phyloP scores from a whole-genome alignment of 2,888 invertebrate genomes.

The Abscondita cerata region DNA sequence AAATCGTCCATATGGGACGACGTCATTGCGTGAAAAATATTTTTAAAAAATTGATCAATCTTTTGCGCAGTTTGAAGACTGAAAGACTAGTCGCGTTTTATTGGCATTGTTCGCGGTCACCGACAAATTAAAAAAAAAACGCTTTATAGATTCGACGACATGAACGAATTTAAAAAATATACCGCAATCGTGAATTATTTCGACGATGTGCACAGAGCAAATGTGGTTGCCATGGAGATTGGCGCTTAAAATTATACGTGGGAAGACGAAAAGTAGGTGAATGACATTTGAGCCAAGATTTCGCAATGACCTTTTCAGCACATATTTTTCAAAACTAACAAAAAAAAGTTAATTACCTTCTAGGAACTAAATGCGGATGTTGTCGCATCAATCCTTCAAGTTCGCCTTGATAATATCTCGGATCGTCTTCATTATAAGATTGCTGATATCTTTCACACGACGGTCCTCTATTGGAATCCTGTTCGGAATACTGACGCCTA shows the following conservation, averaged over 20 bases:
- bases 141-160: background rate
- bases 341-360: conserved; percentile 59
- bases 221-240: conserved; percentile 7
- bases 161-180: background rate
- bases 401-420: conserved; percentile 73
- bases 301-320: background rate
- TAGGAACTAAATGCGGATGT: conserved; percentile 76
- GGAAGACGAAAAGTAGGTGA: conserved; percentile 7
- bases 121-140: too few relatives aligned
- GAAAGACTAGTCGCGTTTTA: too few relatives aligned
- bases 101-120: too few relatives aligned
- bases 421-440: conserved; percentile 69
- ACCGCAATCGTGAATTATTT: conserved; percentile 9
- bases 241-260: conserved; percentile 6
- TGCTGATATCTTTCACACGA: conserved; percentile 56
- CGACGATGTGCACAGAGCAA: conserved; percentile 6
- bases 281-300: background rate
- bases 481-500: conserved; percentile 86
- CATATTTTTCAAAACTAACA: background rate
- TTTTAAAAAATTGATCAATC: too few relatives aligned
- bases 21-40: too few relatives aligned
- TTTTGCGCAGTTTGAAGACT: too few relatives aligned
- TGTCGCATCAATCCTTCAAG: conserved; percentile 81
- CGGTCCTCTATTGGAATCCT: conserved; percentile 63
- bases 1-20: too few relatives aligned